phyloP scores from a whole-genome alignment of 1,140 invertebrate species.

The Trissolcus basalis region DNA sequence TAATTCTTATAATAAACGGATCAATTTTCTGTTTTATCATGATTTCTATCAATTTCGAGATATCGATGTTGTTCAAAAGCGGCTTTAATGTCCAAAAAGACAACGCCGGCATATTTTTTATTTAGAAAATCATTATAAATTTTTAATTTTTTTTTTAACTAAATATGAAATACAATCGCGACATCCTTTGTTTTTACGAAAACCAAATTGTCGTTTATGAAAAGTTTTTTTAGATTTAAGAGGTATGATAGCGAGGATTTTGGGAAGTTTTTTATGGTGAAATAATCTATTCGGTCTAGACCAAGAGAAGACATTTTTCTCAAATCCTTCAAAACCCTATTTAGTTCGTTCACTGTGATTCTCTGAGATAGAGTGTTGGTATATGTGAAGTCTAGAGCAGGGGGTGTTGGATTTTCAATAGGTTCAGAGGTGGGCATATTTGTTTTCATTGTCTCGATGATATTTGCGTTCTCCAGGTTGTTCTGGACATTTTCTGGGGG shows the following conservation, averaged over 20 bases:
- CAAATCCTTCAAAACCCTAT: no score
- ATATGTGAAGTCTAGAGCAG: no score
- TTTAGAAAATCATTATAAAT: background rate
- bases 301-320: no score
- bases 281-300: no score
- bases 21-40: conserved; percentile 7
- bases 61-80: conserved; percentile 22
- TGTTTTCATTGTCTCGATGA: no score
- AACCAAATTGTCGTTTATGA: conserved; percentile 1
- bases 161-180: conserved; percentile 1
- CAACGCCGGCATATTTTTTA: background rate
- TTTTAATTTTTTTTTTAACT: background rate
- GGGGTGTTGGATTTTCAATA: no score
- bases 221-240: background rate
- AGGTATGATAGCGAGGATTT: no score
- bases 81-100: conserved; percentile 25
- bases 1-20: conserved; percentile 5
- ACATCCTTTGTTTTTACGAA: background rate
- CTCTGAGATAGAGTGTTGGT: no score
- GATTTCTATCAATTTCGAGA: background rate
- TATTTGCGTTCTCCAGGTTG: no score
- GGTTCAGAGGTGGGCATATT: no score
- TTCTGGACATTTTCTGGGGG: background rate
- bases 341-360: no score
- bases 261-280: no score